Evolutionary conservation across 2,888 invertebrate genomes (phyloP), one percentile per base, ranked within the genome.

Genomic region (Netelia fuscicornis): DNA sequence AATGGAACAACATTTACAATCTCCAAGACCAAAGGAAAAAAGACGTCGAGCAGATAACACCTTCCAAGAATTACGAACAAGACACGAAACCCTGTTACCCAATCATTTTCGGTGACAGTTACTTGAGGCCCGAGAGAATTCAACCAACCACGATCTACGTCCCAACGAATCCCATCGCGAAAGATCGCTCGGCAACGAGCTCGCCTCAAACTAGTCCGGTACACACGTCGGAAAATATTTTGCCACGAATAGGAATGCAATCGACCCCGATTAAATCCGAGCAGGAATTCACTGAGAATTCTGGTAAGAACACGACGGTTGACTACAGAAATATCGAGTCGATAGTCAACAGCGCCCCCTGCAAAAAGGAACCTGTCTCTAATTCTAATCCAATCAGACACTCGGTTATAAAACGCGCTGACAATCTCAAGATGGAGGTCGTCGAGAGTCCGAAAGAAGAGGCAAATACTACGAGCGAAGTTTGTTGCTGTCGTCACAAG

Each of bases 271-370:
- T 94, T 17, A 94, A 94, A 70, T 88, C 88, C 37, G 93, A 93
- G 76, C 84, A 84, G 5, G 91, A 92, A 2, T 68, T 77, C 13
- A 44, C 37, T 10, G 87, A 77, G 11, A 87, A 85, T 52, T 85
- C 86, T 44, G 88, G 79, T 23, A 90, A 89, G 75, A 87, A 84
- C 13, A 90, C 89, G 23, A 89, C 88, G 44, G 93, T 94, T 5
- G 93, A 94, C 62, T 94, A 94, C 82, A 86, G 93, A 44, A 93
- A 94, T 86, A 94, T 94, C 86, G 93, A 94, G 37, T 94, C 93
- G 11, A 94, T 94, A 64, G 91, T 94, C 1, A 93, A 92, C 83
- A 88, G 92, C 76, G 89, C 92, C 0, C 91, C 93, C 1, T 88
- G 91, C 65, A 93, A 92, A 30, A 91, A 90, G 62, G 92, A 92